Percentiles rank a stretch among this genome's conserved stretches.
These are phyloP conservation scores for Orthosia incerta DNA, from an alignment of 2,888 invertebrate species.

Conservation along the genomic window DNA sequence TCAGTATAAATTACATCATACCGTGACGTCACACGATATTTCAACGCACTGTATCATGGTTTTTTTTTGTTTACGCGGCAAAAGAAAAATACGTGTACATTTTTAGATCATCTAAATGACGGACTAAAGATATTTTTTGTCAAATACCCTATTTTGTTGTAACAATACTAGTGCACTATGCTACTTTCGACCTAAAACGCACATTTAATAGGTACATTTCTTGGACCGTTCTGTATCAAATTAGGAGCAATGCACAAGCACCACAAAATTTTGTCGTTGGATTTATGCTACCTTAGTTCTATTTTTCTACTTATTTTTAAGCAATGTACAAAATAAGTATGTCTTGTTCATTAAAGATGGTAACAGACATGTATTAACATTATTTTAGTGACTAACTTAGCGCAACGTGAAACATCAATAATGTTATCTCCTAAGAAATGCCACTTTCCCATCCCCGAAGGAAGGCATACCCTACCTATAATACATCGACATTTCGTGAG, in stretches of 20 bases:
- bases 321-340: slow-evolving; percentile 1
- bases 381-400: not conserved
- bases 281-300: not conserved
- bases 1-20: too few relatives aligned
- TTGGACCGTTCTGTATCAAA: slow-evolving; percentile 8
- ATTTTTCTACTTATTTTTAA: not conserved
- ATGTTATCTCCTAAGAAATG: not conserved
- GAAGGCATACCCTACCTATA: too few relatives aligned
- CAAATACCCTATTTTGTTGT: not conserved
- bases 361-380: not conserved
- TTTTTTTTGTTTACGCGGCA: too few relatives aligned
- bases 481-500: too few relatives aligned
- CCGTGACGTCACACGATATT: too few relatives aligned
- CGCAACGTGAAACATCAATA: not conserved
- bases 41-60: too few relatives aligned
- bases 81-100: too few relatives aligned
- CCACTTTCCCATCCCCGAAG: too few relatives aligned
- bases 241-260: slow-evolving; percentile 6
- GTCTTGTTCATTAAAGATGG: not conserved
- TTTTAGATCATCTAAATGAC: too few relatives aligned
- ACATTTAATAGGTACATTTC: not conserved
- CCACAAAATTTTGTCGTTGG: too few relatives aligned
- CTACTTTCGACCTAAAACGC: not conserved
- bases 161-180: not conserved
- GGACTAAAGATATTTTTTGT: too few relatives aligned